phyloP scores from a whole-genome alignment of 2,888 invertebrate genomes.

The Crioceris asparagi region DNA sequence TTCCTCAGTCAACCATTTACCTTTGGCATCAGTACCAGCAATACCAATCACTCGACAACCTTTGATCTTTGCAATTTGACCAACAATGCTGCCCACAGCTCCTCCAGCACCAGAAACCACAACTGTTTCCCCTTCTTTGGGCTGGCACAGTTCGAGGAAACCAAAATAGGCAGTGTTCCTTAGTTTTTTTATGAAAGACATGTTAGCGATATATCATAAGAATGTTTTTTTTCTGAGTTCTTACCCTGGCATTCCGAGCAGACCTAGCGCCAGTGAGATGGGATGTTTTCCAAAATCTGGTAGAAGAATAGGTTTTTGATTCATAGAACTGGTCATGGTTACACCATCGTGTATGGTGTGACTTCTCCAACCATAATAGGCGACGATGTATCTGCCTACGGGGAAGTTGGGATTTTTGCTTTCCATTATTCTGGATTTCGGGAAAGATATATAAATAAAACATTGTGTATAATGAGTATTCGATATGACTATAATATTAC shows the following conservation, averaged over 20 bases:
- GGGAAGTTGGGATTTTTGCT: constrained; percentile 54
- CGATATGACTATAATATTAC: constrained; percentile 6
- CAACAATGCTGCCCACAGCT: constrained; percentile 64
- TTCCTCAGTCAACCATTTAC: constrained; percentile 50
- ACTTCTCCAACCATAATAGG: constrained; percentile 57
- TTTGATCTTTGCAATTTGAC: constrained; percentile 64
- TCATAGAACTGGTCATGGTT: background rate
- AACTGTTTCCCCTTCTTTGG: constrained; percentile 60
- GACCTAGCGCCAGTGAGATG: constrained; percentile 51
- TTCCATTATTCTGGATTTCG: constrained; percentile 58
- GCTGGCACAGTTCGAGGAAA: constrained; percentile 54
- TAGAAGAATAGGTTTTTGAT: constrained; percentile 38
- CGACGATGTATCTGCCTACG: constrained; percentile 52
- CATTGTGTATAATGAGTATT: no score
- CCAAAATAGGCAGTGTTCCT: constrained; percentile 67
- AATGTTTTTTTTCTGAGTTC: background rate
- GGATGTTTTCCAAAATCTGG: constrained; percentile 49
- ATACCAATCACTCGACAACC: constrained; percentile 60
- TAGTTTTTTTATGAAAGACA: constrained; percentile 10
- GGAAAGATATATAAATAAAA: no score
- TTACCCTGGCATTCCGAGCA: constrained; percentile 64
- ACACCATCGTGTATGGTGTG: constrained; percentile 41
- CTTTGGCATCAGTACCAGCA: constrained; percentile 58
- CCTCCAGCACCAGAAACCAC: constrained; percentile 65
- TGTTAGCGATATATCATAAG: background rate